Evolutionary conservation across 2,888 invertebrate genomes (phyloP), one percentile per base, ranked within the genome.

Genomic region (Acrocyrtus sp.): DNA sequence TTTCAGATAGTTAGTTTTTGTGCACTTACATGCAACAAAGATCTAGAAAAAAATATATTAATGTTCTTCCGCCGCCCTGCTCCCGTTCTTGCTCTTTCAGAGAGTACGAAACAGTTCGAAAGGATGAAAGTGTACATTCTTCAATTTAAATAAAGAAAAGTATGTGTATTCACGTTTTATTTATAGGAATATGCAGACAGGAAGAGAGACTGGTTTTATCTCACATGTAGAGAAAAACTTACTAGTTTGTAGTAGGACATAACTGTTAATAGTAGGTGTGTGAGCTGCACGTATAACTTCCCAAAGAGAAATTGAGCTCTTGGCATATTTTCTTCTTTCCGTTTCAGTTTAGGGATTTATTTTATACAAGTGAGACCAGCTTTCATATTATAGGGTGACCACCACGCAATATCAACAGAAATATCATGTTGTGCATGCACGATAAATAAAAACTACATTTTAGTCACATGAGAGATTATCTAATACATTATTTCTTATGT

Each of bases 61-160:
- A 5, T 51, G 24, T 22, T 51, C 50, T 51, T 51, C 50, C 50
- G 50, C 50, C 22, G 50, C n/a, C 22, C 50, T 51, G 21, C 21
- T 51, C 22, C 22, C 22, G 15, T 26, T 51, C 50, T 34, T n/a
- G n/a, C 34, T 34, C 12, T 34, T 8, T 12, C 34, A 34, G 34
- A 34, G 34, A 34, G 34, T 34, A 8, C 6, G 5, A 12, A 34
- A 34, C n/a, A n/a, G n/a, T n/a, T n/a, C n/a, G n/a, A n/a, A n/a
- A n/a, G n/a, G n/a, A n/a, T n/a, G n/a, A n/a, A n/a, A n/a, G n/a
- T n/a, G n/a, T n/a, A 34, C 34, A 34, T 34, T 34, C 34, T 34
- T 34, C 34, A 34, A 34, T 34, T 34, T 34, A 34, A 34, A 34
- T 34, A 12, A 34, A 34, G 34, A 34, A 34, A 34, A 34, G 34